phyloP scores from a whole-genome alignment of 2,113 vertebrate genomes.

The Amphilophus citrinellus region DNA sequence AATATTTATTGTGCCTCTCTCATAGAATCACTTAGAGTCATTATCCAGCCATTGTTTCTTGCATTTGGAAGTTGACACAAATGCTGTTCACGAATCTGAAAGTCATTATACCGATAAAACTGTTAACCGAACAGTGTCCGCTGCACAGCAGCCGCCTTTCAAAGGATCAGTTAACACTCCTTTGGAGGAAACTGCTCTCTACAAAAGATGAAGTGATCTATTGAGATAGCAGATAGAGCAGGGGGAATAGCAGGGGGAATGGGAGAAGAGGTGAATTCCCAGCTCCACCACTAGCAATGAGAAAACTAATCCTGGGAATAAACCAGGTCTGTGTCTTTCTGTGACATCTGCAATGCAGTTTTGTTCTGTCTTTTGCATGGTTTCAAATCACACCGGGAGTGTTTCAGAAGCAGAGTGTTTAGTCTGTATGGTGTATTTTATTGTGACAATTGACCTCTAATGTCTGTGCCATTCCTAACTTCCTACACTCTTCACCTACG shows the following conservation, averaged over 20 bases:
- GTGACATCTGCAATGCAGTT: not conserved
- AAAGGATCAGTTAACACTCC: not conserved
- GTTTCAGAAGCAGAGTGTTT: not conserved
- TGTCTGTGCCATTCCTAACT: too few species aligned
- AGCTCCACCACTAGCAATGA: not conserved
- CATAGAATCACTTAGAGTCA: too few species aligned
- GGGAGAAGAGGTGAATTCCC: not conserved
- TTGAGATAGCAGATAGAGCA: not conserved
- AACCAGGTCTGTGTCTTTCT: not conserved
- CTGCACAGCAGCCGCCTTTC: not conserved
- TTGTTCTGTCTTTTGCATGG: not conserved
- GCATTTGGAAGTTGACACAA: too few species aligned
- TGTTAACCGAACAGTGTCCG: too few species aligned
- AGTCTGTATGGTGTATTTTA: not conserved
- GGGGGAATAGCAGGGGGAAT: not conserved
- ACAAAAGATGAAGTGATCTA: not conserved
- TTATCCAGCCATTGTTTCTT: too few species aligned
- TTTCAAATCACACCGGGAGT: not conserved
- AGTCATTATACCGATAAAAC: too few species aligned
- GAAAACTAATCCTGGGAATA: not conserved
- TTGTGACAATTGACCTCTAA: not conserved
- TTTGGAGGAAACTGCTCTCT: not conserved
- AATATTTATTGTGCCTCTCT: too few species aligned
- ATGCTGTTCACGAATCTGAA: too few species aligned
- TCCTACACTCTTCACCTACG: not conserved